Percentiles rank a stretch among this genome's conserved stretches.
Evolutionary conservation across 2,888 invertebrate species (phyloP).

Genomic region (Hipparchia semele): DNA sequence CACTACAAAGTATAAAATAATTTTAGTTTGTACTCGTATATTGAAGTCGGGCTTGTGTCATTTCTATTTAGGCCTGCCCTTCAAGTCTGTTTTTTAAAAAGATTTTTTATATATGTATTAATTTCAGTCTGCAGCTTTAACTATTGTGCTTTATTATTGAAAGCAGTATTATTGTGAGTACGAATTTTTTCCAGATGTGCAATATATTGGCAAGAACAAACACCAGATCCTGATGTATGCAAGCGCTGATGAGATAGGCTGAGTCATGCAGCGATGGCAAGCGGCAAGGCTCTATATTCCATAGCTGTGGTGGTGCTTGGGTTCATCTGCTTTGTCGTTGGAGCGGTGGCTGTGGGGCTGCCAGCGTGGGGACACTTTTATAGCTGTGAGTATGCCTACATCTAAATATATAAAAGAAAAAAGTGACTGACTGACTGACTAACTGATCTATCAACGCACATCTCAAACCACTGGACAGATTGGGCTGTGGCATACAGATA

Average conservation of each 20-base stretch:
- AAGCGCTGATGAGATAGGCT: conserved; percentile 60
- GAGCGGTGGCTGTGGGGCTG: conserved; percentile 91
- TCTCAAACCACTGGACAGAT: too few relatives aligned
- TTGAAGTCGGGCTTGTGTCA: too few relatives aligned
- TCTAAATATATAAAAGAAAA: background rate
- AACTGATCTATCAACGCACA: background rate
- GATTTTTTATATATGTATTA: too few relatives aligned
- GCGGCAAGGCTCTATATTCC: conserved; percentile 86
- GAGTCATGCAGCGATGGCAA: conserved; percentile 85
- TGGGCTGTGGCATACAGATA: too few relatives aligned
- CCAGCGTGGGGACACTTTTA: conserved; percentile 95
- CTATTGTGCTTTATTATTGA: too few relatives aligned
- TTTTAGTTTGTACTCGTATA: too few relatives aligned
- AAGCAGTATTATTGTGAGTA: background rate
- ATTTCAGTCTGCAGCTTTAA: too few relatives aligned
- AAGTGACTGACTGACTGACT: too few relatives aligned
- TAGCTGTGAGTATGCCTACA: conserved; percentile 80
- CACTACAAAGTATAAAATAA: too few relatives aligned
- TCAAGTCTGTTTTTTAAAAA: too few relatives aligned
- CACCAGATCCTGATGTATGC: conserved; percentile 65
- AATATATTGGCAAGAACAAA: conserved; percentile 40
- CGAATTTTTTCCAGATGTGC: conserved; percentile 55
- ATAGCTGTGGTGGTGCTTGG: conserved; percentile 87
- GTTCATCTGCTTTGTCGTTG: conserved; percentile 91
- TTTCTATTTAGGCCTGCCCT: too few relatives aligned